Evolutionary conservation across 2,113 vertebrate species (phyloP).

Genomic region (Meles meles): DNA sequence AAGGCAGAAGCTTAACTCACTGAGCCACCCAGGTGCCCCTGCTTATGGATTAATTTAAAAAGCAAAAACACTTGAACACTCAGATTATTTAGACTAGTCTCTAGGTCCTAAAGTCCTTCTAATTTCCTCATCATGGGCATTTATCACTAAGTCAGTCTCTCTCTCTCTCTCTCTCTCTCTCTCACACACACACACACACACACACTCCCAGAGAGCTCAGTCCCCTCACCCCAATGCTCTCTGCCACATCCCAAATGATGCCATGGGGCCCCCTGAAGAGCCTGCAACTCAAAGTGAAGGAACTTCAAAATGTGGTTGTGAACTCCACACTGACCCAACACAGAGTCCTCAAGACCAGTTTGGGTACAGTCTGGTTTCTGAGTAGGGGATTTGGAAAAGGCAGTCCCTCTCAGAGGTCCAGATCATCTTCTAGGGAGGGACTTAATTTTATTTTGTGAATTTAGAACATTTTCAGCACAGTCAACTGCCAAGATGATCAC

Average conservation of each 20-base stretch:
- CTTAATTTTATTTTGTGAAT: neutral
- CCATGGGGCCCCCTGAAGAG: neutral
- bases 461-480: neutral
- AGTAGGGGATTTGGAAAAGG: neutral
- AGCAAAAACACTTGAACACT: neutral
- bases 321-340: neutral
- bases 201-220: neutral
- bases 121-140: neutral
- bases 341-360: neutral
- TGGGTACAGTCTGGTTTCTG: neutral
- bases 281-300: neutral
- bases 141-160: neutral
- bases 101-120: neutral
- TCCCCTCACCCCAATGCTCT: neutral
- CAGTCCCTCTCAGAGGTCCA: neutral
- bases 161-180: neutral
- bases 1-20: too few relatives aligned
- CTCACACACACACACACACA: neutral
- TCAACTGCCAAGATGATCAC: neutral
- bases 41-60: neutral
- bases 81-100: neutral
- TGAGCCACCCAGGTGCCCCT: too few relatives aligned
- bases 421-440: neutral
- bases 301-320: neutral
- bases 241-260: neutral